Evolutionary conservation across 2,113 vertebrate species (phyloP), one percentile per base, ranked within the genome.

Genomic region (Actenoides lindsayi): DNA sequence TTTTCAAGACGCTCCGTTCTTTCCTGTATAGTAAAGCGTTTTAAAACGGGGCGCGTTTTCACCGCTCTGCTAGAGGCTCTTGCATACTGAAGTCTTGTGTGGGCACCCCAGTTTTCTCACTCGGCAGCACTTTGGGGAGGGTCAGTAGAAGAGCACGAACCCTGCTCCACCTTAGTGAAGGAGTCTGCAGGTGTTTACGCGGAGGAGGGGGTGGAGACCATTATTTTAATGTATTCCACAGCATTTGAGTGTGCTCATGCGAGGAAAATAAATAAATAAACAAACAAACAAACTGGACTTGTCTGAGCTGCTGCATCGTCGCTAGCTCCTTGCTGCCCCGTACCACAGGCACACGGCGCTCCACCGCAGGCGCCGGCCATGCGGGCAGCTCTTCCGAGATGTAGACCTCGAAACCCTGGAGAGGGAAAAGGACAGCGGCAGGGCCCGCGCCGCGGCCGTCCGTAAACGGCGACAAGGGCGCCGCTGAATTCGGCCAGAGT

Each of bases 361-460:
- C 56, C 46, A 3, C 39, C 17, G 17, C 65, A 2, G 33, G 39
- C 42, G 8, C 33, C 13, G 16, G n/a, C 37, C 37, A 2, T 16
- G 44, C 20, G 13, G 21, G 31, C 6, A 11, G 23, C 39, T 25
- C 19, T 19, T 33, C 28, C 35, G 16, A 24, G 21, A 11, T 39
- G 4, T 1, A 4, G 12, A 39, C 30, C 54, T n/a, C 31, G 17
- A 18, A 30, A 4, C 5, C 23, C 9, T 9, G 0, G 15, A 16
- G 5, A 6, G 7, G 37, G 12, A 39, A 27, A 16, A 15, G 18
- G 27, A 13, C 31, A 1, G 4, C 0, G 30, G 64, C 5, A 3
- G 23, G 6, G 16, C 42, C 6, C 33, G 12, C 16, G 4, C 54
- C 14, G n/a, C 35, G 14, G 33, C 15, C 53, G 33, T 37, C 53